Evolutionary conservation across 2,113 vertebrate species (phyloP).

Genomic region (Crotophaga sulcirostris): DNA sequence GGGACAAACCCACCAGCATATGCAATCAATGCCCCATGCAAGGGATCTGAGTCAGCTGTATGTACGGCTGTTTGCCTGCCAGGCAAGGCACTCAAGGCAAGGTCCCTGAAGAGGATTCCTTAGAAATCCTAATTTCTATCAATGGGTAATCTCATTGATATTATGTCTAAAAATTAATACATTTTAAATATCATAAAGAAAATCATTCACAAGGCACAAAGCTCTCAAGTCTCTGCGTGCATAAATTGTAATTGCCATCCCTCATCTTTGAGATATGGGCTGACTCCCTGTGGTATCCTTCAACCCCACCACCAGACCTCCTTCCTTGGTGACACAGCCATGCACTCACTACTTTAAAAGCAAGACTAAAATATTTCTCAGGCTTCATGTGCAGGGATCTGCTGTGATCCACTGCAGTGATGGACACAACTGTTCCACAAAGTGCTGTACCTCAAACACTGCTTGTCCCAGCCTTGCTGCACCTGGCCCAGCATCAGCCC

Average conservation of each 20-base stretch:
- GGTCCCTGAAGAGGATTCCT: background rate
- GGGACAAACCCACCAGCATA: background rate
- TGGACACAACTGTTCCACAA: accelerated
- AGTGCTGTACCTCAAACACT: background rate
- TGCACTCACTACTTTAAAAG: background rate
- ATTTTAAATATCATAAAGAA: background rate
- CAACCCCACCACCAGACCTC: background rate
- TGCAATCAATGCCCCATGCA: background rate
- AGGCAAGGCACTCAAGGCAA: background rate
- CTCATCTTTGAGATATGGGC: background rate
- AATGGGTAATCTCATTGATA: background rate
- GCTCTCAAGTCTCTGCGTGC: background rate
- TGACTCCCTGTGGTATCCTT: background rate
- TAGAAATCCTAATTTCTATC: background rate
- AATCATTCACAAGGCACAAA: background rate
- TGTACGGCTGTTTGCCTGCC: background rate
- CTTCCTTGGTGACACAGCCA: background rate
- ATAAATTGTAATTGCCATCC: background rate
- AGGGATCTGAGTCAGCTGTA: background rate
- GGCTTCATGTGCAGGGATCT: background rate
- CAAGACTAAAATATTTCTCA: background rate
- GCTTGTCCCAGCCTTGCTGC: background rate
- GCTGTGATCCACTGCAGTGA: accelerated
- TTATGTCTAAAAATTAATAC: background rate
- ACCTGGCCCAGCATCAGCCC: background rate